Evolutionary conservation across 2,888 invertebrate genomes (phyloP).

Genomic region (Alsophila aescularia): DNA sequence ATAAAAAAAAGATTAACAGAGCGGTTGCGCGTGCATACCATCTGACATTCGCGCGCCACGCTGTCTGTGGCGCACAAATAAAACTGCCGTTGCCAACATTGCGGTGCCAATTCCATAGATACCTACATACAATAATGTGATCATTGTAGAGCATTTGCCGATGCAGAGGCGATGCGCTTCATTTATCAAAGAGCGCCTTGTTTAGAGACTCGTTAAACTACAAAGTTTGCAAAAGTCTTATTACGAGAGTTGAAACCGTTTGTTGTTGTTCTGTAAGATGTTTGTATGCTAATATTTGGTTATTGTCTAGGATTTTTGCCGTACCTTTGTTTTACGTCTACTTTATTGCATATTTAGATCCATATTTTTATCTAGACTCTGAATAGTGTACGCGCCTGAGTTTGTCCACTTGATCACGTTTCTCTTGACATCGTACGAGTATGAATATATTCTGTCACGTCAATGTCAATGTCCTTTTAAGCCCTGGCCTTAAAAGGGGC

Average conservation of each 20-base stretch:
- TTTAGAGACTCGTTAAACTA: neutral
- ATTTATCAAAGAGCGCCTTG: neutral
- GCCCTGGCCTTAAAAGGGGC: slow-evolving; percentile 58
- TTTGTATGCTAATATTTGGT: neutral
- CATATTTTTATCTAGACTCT: neutral
- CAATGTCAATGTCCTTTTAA: slow-evolving; percentile 63
- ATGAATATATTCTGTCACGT: slow-evolving; percentile 42
- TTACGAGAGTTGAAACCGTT: neutral
- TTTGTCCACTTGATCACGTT: slow-evolving; percentile 66
- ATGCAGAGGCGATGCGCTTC: slow-evolving; percentile 9
- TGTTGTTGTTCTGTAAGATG: neutral
- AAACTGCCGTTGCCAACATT: slow-evolving; percentile 58
- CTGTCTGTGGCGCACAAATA: slow-evolving; percentile 64
- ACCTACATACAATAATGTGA: slow-evolving; percentile 21
- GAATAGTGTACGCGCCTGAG: slow-evolving; percentile 34
- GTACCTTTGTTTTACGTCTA: neutral
- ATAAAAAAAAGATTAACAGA: slow-evolving; percentile 43
- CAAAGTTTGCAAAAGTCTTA: slow-evolving; percentile 2
- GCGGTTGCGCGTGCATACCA: slow-evolving; percentile 47
- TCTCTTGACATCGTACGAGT: slow-evolving; percentile 60
- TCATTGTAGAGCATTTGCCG: slow-evolving; percentile 2
- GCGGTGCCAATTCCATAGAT: slow-evolving; percentile 46
- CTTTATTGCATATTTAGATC: neutral
- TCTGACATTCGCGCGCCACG: slow-evolving; percentile 72
- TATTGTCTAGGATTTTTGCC: neutral